phyloP scores from a whole-genome alignment of 2,113 vertebrate species.

The Protomyctophum bolini region DNA sequence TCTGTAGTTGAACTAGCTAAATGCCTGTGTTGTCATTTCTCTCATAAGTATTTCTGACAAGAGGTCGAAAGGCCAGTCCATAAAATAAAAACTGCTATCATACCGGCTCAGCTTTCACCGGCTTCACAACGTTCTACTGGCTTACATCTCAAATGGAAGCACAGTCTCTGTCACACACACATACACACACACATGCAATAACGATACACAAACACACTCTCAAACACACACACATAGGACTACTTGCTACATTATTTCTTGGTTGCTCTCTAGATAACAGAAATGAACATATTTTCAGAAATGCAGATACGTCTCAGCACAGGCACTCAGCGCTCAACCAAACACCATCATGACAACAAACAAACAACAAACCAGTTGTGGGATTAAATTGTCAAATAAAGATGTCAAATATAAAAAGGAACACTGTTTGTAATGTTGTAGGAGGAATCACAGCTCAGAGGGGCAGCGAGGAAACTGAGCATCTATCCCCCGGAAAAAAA shows the following conservation, averaged over 20 bases:
- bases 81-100: no score
- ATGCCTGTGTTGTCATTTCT: conserved; percentile 42
- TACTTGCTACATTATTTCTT: conserved; percentile 40
- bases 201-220: not conserved
- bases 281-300: conserved; percentile 42
- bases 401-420: conserved; percentile 43
- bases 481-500: conserved; percentile 30
- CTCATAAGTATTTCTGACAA: conserved; percentile 36
- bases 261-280: conserved; percentile 35
- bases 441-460: conserved; percentile 46
- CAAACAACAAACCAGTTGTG: conserved; percentile 40
- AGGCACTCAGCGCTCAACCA: conserved; percentile 42
- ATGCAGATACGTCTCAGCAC: conserved; percentile 42
- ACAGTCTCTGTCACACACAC: conserved; percentile 1
- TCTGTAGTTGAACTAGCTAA: conserved; percentile 28
- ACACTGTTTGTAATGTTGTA: conserved; percentile 53
- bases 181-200: not conserved
- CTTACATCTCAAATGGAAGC: conserved; percentile 3
- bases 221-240: conserved; percentile 9
- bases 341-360: conserved; percentile 29
- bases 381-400: conserved; percentile 34
- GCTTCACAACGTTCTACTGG: not conserved
- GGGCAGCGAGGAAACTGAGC: conserved; percentile 37
- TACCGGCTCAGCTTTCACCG: not conserved
- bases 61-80: not conserved